Evolutionary conservation across 2,888 invertebrate genomes (phyloP), one percentile per base, ranked within the genome.

Genomic region (Drosophila putrida): DNA sequence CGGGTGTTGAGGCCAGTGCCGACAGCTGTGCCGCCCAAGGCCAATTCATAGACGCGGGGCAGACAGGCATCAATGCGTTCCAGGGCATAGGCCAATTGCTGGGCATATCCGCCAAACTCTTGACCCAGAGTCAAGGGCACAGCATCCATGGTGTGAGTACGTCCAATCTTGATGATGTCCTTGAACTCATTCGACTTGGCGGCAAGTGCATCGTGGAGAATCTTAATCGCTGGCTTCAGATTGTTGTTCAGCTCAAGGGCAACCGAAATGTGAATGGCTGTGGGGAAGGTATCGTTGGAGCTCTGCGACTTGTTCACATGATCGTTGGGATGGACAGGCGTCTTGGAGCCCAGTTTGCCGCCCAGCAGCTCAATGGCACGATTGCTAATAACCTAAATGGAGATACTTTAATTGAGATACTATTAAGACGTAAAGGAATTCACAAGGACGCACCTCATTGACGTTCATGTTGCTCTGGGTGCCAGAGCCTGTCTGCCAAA

Each of bases 391-490:
- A 96, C 96, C 95, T 99, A 44, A 91, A 8, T 31, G 92, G 3
- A n/a, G 0, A 8, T 41, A 10, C 5, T 3, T 57, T 27, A 15
- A 6, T 20, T 4, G 4, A 11, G 33, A 20, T 20, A 20, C 2
- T 3, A 20, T 20, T 20, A 3, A 3, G 20, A 31, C 31, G 6
- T 31, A 3, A 3, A 6, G 31, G 9, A 31, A 8, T 31, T 8
- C 0, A 1, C 31, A 0, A 31, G 31, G 4, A 33, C 53, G 50
- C 39, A 96, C 96, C 95, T 99, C 99, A 92, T 99, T 99, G 3
- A 98, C 97, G 93, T 99, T 99, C 99, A 99, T 99, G 93, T 99
- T 99, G 64, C 96, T 96, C 93, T 99, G 99, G 0, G 99, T 99
- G 28, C 99, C 99, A 33, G 99, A 99, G 5, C 99, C 99, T 0